Evolutionary conservation across 2,113 vertebrate species (phyloP).

Genomic region (Psephotus haematonotus): DNA sequence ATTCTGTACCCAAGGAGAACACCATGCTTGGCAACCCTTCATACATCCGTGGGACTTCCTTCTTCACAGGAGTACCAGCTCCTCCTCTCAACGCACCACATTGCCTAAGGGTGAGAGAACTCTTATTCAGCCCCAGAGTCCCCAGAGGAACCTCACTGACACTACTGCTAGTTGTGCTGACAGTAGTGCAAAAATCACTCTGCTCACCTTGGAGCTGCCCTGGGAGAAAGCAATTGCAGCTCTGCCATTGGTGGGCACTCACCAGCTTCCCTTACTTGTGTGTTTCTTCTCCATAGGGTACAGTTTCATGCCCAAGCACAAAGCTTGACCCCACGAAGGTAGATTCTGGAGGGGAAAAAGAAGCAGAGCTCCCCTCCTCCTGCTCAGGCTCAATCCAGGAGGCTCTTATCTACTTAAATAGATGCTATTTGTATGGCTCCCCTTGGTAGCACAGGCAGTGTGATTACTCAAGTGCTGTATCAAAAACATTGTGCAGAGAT

Average conservation of each 20-base stretch:
- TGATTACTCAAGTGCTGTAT: neutral
- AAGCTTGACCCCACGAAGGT: neutral
- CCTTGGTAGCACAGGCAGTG: neutral
- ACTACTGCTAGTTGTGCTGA: neutral
- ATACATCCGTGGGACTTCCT: neutral
- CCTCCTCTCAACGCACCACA: neutral
- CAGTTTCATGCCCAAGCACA: neutral
- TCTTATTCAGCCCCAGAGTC: neutral
- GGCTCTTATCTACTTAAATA: neutral
- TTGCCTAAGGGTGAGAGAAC: neutral
- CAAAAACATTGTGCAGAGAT: accelerated
- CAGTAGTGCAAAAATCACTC: neutral
- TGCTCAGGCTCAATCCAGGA: neutral
- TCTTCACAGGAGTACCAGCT: neutral
- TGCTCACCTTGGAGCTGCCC: neutral
- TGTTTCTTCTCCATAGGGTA: neutral
- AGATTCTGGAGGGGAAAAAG: neutral
- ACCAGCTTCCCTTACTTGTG: accelerated
- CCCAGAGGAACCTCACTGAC: neutral
- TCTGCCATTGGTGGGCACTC: neutral
- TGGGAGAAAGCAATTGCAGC: neutral
- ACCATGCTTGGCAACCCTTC: neutral
- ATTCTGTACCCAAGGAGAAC: neutral
- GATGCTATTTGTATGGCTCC: neutral
- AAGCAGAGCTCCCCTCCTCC: neutral